Evolutionary conservation across 2,113 vertebrate genomes (phyloP), one percentile per base, ranked within the genome.

Genomic region (Syngnathus typhle): DNA sequence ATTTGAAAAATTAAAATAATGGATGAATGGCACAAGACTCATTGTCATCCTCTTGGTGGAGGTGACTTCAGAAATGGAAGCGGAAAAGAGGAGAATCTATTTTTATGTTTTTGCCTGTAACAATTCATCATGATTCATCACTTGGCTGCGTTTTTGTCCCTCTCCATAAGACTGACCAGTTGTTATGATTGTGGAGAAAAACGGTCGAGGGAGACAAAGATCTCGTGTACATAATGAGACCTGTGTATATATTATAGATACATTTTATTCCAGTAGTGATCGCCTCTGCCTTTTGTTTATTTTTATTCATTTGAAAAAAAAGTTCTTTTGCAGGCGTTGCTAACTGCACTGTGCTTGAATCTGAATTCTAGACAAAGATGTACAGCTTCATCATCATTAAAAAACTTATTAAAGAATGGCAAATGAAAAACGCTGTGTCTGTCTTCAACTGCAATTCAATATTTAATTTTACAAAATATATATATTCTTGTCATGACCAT

Each of bases 331-430:
- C 88, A 92, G 89, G 87, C 90, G 75, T 91, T 89, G 91, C 90
- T 91, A 88, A 88, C 88, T 88, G 91, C 91, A 91, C 90, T 90
- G 90, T 91, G 91, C 91, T 93, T 91, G 89, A 89, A 89, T 89
- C 85, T 87, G 84, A 90, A 73, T 72, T 88, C 88, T 91, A 91
- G 89, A 90, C 78, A 75, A 58, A 83, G 84, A 89, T 92, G 91
- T 91, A 91, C 91, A 92, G 89, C 90, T 90, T 88, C 61, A 54
- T 65, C 63, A 49, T 49, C 47, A 81, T 88, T 85, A 89, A 82
- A 89, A 76, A 80, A 52, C 83, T 78, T 75, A 76, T 85, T 67
- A 71, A 82, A 82, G 78, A 85, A 85, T 84, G 85, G 71, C 68
- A 82, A 85, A 65, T 37, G 79, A 74, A 32, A 46, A 47, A 36